These are phyloP conservation scores for Nezara viridula DNA, from an alignment of 2,888 invertebrate genomes.

Conservation along the genomic window DNA sequence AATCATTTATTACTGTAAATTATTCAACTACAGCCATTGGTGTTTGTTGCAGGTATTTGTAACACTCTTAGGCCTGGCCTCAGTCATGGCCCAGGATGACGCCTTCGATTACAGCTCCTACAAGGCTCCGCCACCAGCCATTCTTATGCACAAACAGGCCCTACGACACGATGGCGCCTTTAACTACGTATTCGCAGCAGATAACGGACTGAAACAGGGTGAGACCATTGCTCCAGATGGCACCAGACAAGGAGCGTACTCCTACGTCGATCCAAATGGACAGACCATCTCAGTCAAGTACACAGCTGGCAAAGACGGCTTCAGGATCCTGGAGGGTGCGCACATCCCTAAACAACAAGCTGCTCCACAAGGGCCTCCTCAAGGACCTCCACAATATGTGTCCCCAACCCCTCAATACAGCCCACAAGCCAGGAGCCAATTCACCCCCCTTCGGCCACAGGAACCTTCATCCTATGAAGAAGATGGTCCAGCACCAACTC, in stretches of 20 bases:
- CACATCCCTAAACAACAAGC: slow-evolving; percentile 68
- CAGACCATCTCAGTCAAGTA: slow-evolving; percentile 77
- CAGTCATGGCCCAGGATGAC: slow-evolving; percentile 59
- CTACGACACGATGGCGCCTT: slow-evolving; percentile 78
- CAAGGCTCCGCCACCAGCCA: slow-evolving; percentile 70
- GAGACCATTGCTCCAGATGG: slow-evolving; percentile 80
- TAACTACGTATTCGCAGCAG: slow-evolving; percentile 78
- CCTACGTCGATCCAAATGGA: slow-evolving; percentile 78
- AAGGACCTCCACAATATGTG: slow-evolving; percentile 49
- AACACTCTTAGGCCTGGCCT: slow-evolving; percentile 59
- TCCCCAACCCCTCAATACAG: slow-evolving; percentile 56
- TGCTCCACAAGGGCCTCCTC: slow-evolving; percentile 51
- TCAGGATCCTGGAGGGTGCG: slow-evolving; percentile 71
- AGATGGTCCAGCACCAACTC: slow-evolving; percentile 55
- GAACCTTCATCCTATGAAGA: slow-evolving; percentile 63
- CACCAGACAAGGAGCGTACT: slow-evolving; percentile 76
- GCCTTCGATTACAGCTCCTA: slow-evolving; percentile 66
- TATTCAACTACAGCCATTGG: neutral
- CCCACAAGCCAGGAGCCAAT: slow-evolving; percentile 58
- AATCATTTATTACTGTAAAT: neutral
- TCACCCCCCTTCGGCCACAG: slow-evolving; percentile 33
- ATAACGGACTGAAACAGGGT: slow-evolving; percentile 79
- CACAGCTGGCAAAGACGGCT: slow-evolving; percentile 71
- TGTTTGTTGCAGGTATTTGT: slow-evolving; percentile 54
- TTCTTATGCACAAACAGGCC: slow-evolving; percentile 76